Conservation (phyloP, 2,888 invertebrate species). For the Eubasilissa splendida region DNA sequence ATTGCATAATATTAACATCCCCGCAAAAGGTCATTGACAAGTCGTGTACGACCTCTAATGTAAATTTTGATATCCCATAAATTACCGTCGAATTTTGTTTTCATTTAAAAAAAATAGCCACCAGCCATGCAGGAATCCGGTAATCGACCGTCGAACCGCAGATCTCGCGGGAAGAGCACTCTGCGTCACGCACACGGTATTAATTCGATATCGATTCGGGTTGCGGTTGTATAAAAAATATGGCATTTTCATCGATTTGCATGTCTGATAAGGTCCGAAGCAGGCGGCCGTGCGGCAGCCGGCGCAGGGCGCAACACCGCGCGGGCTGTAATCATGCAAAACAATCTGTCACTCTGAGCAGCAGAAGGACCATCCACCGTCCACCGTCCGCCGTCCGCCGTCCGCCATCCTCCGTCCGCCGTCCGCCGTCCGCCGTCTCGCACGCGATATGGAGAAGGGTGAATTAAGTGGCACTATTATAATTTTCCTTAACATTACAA, state of each 20-base stretch:
- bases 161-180: constrained; percentile 6
- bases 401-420: not conserved
- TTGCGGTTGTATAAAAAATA: not conserved
- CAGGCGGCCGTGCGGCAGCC: not conserved
- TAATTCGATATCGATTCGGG: constrained; percentile 7
- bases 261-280: constrained; percentile 24
- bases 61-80: too few species aligned
- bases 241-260: constrained; percentile 26
- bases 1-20: too few species aligned
- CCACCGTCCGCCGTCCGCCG: not conserved
- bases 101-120: too few species aligned
- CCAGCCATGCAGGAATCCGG: too few species aligned
- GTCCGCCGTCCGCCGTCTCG: not conserved
- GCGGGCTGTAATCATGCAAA: constrained; percentile 22
- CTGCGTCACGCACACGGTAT: constrained; percentile 1
- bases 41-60: too few species aligned
- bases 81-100: too few species aligned
- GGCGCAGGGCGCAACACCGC: not conserved
- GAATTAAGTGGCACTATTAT: not conserved
- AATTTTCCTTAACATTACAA: too few species aligned
- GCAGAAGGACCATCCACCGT: too few species aligned
- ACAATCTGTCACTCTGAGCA: constrained; percentile 17
- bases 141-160: not conserved
- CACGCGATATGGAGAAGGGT: constrained; percentile 16
- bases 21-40: too few species aligned